Evolutionary conservation across 1,140 invertebrate species (phyloP), one percentile per base, ranked within the genome.

Genomic region (Gryllus bimaculatus): DNA sequence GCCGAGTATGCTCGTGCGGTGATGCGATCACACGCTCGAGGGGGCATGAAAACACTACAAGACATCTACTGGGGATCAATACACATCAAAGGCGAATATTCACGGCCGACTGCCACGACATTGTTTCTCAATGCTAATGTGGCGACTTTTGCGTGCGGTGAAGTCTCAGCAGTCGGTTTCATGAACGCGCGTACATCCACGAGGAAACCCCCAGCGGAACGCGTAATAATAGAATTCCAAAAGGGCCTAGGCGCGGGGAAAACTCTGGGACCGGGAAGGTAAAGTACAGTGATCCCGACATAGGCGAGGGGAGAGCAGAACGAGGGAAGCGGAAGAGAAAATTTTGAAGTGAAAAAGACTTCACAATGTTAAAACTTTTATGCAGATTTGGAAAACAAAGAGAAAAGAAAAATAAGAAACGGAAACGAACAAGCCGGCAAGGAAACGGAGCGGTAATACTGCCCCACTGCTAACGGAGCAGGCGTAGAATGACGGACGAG

Each of bases 41-140:
- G 8, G 8, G 75, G 75, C 26, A 3, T 39, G 21, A 8, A 48
- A 18, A 47, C 13, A 47, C 47, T 48, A 48, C 15, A 47, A 48
- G 47, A 77, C 76, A 54, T 12, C 18, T 47, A 77, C 21, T 48
- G 15, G 76, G 48, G 76, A 77, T 77, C 76, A 77, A 77, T 77
- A 77, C 20, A 77, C 47, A 77, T 77, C 76, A 47, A n/a, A 48
- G 48, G 47, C 13, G 48, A 48, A 77, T 48, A 21, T 77, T 77
- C 76, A 77, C 76, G 48, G 39, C 48, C 76, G 20, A 47, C 20
- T 77, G n/a, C 76, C 48, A 47, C 76, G 76, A 54, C 76, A 77
- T 20, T 77, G 76, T 77, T 77, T 48, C 47, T 77, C 76, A 18
- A 77, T 77, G 76, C 76, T 48, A 77, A 77, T 77, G 76, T 48